A percentile compares a stretch with the other conserved stretches of the same genome.
phyloP scores from a whole-genome alignment of 2,797 vertebrate genomes.

The Sebastes kiyomatsui region DNA sequence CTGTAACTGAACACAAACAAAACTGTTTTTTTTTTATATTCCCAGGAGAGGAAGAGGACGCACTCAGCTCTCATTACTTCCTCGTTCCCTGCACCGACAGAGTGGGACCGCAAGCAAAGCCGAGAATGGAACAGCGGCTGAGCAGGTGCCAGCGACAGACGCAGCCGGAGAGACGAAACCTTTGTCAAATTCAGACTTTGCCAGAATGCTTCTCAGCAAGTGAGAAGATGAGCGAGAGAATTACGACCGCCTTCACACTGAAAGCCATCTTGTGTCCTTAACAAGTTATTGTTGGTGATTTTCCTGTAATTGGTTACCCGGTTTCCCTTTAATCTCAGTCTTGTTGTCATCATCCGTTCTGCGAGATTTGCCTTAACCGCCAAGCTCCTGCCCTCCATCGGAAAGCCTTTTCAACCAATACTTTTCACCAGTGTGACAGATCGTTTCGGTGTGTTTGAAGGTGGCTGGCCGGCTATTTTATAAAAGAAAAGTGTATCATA shows the following conservation, averaged over 20 bases:
- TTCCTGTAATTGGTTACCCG: slow-evolving; percentile 60
- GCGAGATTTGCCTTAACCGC: slow-evolving; percentile 73
- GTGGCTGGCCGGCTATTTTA: slow-evolving; percentile 54
- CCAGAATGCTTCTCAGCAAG: slow-evolving; percentile 93
- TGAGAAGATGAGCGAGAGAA: slow-evolving; percentile 75
- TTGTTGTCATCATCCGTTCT: slow-evolving; percentile 48
- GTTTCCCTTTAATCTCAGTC: slow-evolving; percentile 63
- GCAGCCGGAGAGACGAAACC: slow-evolving; percentile 77
- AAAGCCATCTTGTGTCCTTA: slow-evolving; percentile 88
- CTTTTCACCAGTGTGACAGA: slow-evolving; percentile 40
- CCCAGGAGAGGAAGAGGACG: slow-evolving; percentile 92
- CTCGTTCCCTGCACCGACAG: slow-evolving; percentile 90
- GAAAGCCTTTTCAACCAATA: slow-evolving; percentile 19
- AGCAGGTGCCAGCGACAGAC: slow-evolving; percentile 43
- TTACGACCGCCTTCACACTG: slow-evolving; percentile 74
- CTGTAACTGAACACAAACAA: neutral
- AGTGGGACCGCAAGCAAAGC: slow-evolving; percentile 74
- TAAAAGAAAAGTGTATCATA: slow-evolving; percentile 58
- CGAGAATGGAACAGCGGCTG: slow-evolving; percentile 87
- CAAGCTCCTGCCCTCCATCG: slow-evolving; percentile 46
- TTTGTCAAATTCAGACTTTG: slow-evolving; percentile 98
- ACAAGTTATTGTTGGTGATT: slow-evolving; percentile 53
- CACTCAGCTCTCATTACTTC: slow-evolving; percentile 92
- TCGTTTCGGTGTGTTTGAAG: slow-evolving; percentile 32
- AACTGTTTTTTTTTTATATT: neutral